Conservation (phyloP, 2,888 invertebrate species). For the Synanthedon vespiformis region DNA sequence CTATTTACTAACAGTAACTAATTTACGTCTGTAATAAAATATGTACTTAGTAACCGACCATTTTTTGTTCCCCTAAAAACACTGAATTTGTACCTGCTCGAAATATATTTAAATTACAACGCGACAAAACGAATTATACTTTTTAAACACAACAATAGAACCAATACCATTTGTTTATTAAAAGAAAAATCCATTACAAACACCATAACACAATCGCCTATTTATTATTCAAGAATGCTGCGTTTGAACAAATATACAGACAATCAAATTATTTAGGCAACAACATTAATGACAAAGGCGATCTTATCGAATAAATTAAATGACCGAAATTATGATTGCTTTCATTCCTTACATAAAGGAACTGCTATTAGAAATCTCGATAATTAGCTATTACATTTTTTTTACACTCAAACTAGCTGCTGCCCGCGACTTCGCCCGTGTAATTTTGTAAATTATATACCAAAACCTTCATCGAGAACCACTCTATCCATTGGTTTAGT, state of each 20-base stretch:
- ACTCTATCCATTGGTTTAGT: no score
- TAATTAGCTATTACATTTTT: no score
- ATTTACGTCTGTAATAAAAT: no score
- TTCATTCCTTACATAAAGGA: neutral
- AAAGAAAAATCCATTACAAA: conserved; percentile 32
- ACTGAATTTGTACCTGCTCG: no score
- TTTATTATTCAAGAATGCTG: conserved; percentile 28
- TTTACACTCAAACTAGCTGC: no score
- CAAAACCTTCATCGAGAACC: no score
- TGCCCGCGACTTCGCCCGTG: no score
- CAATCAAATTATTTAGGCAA: conserved; percentile 35
- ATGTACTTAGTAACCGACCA: no score
- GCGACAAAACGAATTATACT: conserved; percentile 12
- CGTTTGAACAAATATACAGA: conserved; percentile 13
- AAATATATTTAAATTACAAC: neutral
- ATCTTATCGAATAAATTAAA: conserved; percentile 35
- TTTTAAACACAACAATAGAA: conserved; percentile 9
- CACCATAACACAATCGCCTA: conserved; percentile 6
- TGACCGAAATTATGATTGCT: conserved; percentile 8
- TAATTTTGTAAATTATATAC: no score
- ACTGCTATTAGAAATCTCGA: neutral
- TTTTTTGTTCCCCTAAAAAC: no score
- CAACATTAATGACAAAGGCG: conserved; percentile 18
- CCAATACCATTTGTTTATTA: conserved; percentile 26
- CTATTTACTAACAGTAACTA: no score